These are phyloP conservation scores for Neodiprion virginianus DNA, from an alignment of 1,140 invertebrate species.

Conservation along the genomic window DNA sequence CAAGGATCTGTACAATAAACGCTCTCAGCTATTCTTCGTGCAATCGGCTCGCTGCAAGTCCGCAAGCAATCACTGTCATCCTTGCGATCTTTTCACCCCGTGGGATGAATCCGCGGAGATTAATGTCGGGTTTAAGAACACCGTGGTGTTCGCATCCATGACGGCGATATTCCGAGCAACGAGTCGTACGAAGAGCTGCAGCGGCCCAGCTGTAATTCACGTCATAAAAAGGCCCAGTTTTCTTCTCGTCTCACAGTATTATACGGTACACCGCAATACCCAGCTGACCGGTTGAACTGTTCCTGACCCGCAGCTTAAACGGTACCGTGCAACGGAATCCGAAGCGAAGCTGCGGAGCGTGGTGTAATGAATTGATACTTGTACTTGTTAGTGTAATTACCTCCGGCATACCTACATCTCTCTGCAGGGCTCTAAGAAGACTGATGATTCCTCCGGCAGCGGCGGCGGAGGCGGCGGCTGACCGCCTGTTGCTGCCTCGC, in stretches of 20 bases:
- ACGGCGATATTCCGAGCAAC: too few species aligned
- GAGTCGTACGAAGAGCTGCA: too few species aligned
- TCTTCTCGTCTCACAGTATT: not conserved
- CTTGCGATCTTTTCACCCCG: not conserved
- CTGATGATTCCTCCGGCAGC: constrained; percentile 45
- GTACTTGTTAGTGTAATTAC: constrained; percentile 54
- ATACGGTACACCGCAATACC: not conserved
- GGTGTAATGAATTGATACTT: constrained; percentile 41
- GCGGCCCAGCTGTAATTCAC: not conserved
- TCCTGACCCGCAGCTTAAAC: too few species aligned
- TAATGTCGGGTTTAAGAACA: too few species aligned
- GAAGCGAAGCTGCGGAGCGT: not conserved
- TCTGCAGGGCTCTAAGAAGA: constrained; percentile 39
- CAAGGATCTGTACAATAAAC: too few species aligned
- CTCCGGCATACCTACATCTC: constrained; percentile 33
- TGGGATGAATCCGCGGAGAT: not conserved
- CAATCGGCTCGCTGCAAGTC: too few species aligned
- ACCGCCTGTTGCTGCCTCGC: constrained; percentile 49
- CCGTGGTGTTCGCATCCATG: too few species aligned
- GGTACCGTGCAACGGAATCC: not conserved
- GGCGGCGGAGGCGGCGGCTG: not conserved
- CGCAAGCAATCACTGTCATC: constrained; percentile 1
- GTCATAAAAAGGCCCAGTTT: not conserved
- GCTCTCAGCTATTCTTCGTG: too few species aligned
- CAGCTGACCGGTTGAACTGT: too few species aligned